phyloP scores from a whole-genome alignment of 2,888 invertebrate genomes.

The Homarus gammarus region DNA sequence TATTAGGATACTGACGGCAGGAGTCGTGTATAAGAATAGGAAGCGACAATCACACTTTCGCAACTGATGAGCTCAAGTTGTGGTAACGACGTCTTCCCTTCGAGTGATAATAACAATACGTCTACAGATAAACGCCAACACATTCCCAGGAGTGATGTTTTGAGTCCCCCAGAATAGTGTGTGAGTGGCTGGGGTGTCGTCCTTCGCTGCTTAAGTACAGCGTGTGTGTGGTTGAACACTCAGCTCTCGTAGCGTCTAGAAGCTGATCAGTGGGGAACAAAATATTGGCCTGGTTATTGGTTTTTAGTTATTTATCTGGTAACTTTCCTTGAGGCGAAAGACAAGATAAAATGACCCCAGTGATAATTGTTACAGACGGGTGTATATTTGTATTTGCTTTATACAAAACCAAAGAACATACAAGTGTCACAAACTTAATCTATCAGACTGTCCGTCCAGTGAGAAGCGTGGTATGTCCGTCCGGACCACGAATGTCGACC shows the following conservation, averaged over 20 bases:
- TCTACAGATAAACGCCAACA: neutral
- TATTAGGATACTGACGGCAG: too few relatives aligned
- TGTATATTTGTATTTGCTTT: neutral
- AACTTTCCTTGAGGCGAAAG: neutral
- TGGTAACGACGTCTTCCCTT: neutral
- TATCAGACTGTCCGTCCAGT: neutral
- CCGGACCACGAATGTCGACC: conserved; percentile 1
- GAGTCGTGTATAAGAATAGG: neutral
- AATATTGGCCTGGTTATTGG: neutral
- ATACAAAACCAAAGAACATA: neutral
- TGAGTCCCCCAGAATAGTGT: neutral
- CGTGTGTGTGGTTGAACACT: neutral
- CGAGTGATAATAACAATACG: neutral
- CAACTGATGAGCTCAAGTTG: neutral
- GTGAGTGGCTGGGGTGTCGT: neutral
- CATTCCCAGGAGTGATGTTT: neutral
- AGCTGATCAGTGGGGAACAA: neutral
- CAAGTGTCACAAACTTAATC: neutral
- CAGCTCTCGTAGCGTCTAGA: neutral
- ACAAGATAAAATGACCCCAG: neutral
- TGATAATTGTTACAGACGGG: neutral
- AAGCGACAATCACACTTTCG: neutral
- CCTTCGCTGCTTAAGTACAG: neutral
- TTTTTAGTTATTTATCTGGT: neutral
- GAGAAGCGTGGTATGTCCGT: neutral